phyloP scores from a whole-genome alignment of 2,888 invertebrate genomes.

The Plebejus anna region DNA sequence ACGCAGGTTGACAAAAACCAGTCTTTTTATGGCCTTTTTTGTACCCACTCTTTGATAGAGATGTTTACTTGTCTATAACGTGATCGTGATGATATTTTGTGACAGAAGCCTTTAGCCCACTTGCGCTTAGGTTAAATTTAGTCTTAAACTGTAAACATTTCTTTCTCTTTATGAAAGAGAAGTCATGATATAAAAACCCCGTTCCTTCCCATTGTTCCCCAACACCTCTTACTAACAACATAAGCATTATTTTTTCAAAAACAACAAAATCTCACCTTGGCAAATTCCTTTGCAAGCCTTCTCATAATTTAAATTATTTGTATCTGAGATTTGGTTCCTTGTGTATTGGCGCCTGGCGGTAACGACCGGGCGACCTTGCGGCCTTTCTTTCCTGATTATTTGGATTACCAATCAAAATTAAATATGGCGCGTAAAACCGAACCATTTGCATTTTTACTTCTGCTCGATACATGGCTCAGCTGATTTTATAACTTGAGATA shows the following conservation, averaged over 20 bases:
- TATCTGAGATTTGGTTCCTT: background rate
- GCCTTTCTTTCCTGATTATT: slow-evolving; percentile 24
- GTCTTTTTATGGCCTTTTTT: background rate
- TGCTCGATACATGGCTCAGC: background rate
- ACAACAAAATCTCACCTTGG: background rate
- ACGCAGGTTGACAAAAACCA: background rate
- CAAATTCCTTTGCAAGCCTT: background rate
- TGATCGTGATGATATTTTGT: background rate
- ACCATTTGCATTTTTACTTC: background rate
- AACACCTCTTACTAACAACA: no score
- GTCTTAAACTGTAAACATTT: no score
- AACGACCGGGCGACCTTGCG: slow-evolving; percentile 15
- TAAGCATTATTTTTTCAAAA: no score
- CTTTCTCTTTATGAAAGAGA: no score
- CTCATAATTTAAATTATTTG: background rate
- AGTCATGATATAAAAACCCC: no score
- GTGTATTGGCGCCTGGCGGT: background rate
- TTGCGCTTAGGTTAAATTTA: no score
- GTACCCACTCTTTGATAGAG: background rate
- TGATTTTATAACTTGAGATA: background rate
- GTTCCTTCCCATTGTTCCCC: no score
- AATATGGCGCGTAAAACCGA: background rate
- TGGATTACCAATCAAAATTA: slow-evolving; percentile 5
- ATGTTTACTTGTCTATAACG: background rate
- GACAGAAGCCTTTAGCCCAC: background rate